Evolutionary conservation across 2,113 vertebrate species (phyloP).

Genomic region (Salvelinus sp.): DNA sequence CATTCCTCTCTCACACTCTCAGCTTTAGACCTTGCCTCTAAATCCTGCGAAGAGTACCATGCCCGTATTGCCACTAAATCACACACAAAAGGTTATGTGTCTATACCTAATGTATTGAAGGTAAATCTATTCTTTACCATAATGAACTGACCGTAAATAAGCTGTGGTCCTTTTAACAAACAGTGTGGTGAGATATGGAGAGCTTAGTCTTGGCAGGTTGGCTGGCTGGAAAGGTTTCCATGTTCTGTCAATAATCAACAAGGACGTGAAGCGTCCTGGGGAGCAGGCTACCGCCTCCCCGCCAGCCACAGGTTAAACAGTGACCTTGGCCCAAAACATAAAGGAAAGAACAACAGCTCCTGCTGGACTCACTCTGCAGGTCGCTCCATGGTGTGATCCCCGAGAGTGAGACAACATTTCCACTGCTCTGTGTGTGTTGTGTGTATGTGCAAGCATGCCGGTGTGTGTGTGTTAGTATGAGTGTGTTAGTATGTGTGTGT

Average conservation of each 20-base stretch:
- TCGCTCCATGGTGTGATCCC: neutral
- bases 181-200: no score
- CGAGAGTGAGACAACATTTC: neutral
- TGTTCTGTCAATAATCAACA: neutral
- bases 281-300: no score
- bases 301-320: neutral
- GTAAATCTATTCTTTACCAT: no score
- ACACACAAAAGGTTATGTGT: no score
- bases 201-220: neutral
- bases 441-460: neutral
- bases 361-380: neutral
- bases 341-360: neutral
- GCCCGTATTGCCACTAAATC: no score
- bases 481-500: conserved; percentile 10
- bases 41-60: no score
- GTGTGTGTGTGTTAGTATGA: neutral
- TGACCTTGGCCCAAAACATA: neutral
- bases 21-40: no score
- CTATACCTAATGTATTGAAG: no score
- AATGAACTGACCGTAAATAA: no score
- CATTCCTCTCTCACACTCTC: no score
- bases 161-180: no score
- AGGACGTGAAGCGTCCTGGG: no score
- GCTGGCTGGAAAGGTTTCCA: neutral
- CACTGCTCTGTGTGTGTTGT: neutral